Percentiles rank a stretch among this genome's conserved stretches.
Evolutionary conservation across 2,113 vertebrate genomes (phyloP).

Genomic region (Nesoenas mayeri): DNA sequence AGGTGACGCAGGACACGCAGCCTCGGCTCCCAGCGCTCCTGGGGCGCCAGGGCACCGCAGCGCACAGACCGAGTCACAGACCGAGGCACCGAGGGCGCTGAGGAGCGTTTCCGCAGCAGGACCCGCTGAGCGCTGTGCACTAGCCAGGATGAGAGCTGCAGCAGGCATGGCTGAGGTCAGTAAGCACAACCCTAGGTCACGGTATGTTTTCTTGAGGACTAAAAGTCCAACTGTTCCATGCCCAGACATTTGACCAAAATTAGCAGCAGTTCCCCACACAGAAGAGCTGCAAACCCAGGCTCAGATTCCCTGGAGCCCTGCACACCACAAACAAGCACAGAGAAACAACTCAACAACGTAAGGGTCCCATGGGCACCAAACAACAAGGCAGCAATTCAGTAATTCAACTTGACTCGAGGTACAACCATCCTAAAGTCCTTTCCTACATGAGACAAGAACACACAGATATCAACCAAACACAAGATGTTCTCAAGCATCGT

Average conservation of each 20-base stretch:
- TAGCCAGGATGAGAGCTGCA: neutral
- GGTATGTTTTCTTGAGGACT: neutral
- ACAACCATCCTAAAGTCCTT: neutral
- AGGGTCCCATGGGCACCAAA: neutral
- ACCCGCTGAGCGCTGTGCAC: neutral
- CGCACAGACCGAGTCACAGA: fast-evolving
- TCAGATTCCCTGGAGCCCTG: neutral
- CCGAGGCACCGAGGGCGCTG: fast-evolving
- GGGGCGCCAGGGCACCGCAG: neutral
- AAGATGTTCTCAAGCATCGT: neutral
- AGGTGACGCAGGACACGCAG: neutral
- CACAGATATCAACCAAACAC: neutral
- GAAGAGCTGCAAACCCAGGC: neutral
- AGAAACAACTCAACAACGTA: neutral
- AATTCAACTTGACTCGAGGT: neutral
- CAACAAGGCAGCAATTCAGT: neutral
- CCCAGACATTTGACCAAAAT: neutral
- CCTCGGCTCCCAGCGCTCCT: fast-evolving
- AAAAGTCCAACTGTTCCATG: neutral
- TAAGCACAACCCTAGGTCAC: neutral
- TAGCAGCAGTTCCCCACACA: neutral
- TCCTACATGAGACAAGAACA: neutral
- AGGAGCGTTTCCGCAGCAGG: neutral
- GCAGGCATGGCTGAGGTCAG: neutral
- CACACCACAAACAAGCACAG: neutral